Percentiles rank a stretch among this genome's conserved stretches.
phyloP scores from a whole-genome alignment of 2,113 vertebrate species.

The Lophochroa leadbeateri region DNA sequence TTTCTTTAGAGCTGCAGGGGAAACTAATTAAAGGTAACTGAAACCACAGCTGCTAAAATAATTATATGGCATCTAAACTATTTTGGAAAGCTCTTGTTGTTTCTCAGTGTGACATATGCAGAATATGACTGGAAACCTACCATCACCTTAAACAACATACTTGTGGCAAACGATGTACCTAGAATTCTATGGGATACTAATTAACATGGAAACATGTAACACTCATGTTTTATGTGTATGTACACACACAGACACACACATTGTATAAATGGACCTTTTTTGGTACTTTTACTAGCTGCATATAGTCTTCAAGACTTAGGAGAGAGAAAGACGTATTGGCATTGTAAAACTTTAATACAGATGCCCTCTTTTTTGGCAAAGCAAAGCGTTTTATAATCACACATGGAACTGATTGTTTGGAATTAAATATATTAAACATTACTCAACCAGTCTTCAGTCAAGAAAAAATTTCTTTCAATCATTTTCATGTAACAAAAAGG shows the following conservation, averaged over 20 bases:
- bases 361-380: not conserved
- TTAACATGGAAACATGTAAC: not conserved
- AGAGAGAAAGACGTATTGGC: not conserved
- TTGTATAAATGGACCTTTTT: not conserved
- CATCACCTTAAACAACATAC: not conserved
- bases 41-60: conserved; percentile 60
- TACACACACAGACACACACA: not conserved
- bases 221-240: not conserved
- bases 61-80: conserved; percentile 24
- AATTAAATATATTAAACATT: conserved; percentile 29
- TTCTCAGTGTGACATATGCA: not conserved
- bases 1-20: conserved; percentile 33
- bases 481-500: conserved; percentile 39
- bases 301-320: not conserved
- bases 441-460: conserved; percentile 8
- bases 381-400: not conserved
- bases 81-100: conserved; percentile 9
- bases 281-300: not conserved
- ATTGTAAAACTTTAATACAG: not conserved
- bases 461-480: not conserved
- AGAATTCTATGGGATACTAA: not conserved
- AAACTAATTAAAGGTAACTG: conserved; percentile 59
- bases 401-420: not conserved
- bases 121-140: not conserved
- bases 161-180: not conserved